Percentiles rank a stretch among this genome's conserved stretches.
Conservation (phyloP, 2,113 vertebrate genomes). For the Oncorhynchus tshawytscha region DNA sequence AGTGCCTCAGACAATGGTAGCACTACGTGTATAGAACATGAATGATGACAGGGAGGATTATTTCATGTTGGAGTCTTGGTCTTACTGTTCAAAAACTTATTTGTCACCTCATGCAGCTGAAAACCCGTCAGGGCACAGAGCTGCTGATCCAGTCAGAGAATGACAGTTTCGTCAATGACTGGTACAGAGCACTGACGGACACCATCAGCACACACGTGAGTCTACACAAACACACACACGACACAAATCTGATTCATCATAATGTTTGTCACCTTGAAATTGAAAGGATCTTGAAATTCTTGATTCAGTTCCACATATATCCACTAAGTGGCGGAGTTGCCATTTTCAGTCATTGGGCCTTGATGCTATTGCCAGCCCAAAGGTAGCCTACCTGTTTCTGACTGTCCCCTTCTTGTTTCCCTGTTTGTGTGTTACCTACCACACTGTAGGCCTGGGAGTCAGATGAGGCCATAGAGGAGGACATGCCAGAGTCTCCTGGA, state of each 20-base stretch:
- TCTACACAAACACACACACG: constrained; percentile 27
- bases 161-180: constrained; percentile 82
- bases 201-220: constrained; percentile 86
- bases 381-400: background rate
- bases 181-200: constrained; percentile 83
- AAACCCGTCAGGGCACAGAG: constrained; percentile 88
- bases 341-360: background rate
- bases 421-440: constrained; percentile 8
- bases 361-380: background rate
- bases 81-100: too few species aligned
- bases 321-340: background rate
- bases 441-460: constrained; percentile 78
- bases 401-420: background rate
- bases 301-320: background rate
- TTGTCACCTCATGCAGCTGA: constrained; percentile 76
- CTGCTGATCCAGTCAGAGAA: constrained; percentile 92
- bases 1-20: too few species aligned
- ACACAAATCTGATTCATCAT: background rate
- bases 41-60: too few species aligned
- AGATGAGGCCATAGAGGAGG: constrained; percentile 89
- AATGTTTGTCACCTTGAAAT: background rate
- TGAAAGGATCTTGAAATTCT: too few species aligned
- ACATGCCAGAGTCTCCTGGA: constrained; percentile 86
- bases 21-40: too few species aligned
- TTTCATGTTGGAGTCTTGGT: too few species aligned